Base-by-base conservation (phyloP, 2,888 invertebrate genomes). In the Camponotus fellah region DNA sequence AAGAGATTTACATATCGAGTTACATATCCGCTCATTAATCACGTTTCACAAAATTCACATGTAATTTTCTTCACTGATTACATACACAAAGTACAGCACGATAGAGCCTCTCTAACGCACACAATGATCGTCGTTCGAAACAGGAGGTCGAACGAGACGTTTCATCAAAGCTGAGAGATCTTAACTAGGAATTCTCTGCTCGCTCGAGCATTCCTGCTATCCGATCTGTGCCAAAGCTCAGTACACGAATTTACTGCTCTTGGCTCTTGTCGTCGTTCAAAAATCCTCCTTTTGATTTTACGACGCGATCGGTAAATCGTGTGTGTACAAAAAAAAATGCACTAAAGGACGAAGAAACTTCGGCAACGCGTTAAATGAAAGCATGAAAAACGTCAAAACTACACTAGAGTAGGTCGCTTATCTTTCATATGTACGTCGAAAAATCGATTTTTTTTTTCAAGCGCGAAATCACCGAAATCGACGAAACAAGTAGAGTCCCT, bases 11-110 rank as follows among this genome's bases (percentile, higher is more conserved):
- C n/a, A n/a, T n/a, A n/a, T 43, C 9, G 40, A 26, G 14, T 40
- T 56, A 37, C 26, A 10, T 66, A 56, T 37, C 40, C 43, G n/a
- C 46, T 14, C 49, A 12, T 77, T 46, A 32, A 62, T 5, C 3
- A 58, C 49, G 49, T n/a, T 32, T 32, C 62, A 76, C 75, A 65
- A 64, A 64, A 64, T 49, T 49, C 75, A 76, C 75, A 49, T 49
- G 37, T 37, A 60, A 79, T 43, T 32, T 43, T 80, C 17, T 4
- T 49, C 79, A 80, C 71, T 69, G 17, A 79, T 79, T 53, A 53
- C 37, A 71, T 53, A 53, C 46, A 71, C 79, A n/a, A 69, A 4
- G 21, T 12, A 37, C 43, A 58, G 26, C 43, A 68, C 34, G 43
- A 79, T 34, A 34, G 34, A 43, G 14, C 34, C 26, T 53, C 37